Evolutionary conservation across 2,888 invertebrate genomes (phyloP), one percentile per base, ranked within the genome.

Genomic region (Nomada flava): DNA sequence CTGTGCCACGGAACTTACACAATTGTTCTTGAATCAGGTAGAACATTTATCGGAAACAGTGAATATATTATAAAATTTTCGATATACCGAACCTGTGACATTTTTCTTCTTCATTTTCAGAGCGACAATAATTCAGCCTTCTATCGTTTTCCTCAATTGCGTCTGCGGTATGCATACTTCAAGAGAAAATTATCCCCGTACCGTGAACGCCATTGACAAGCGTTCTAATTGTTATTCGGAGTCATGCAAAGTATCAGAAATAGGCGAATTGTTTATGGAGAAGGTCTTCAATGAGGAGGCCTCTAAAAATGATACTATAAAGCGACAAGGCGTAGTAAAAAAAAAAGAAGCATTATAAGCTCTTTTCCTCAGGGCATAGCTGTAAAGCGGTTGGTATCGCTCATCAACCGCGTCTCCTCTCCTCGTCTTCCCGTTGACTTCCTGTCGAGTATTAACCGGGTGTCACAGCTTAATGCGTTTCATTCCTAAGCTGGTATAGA

Each of bases 381-480:
- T 73, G 62, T 52, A 47, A 81, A 76, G 78, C 82, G 75, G 75
- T 55, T 62, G 69, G 69, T 65, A 79, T 79, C 86, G 63, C 71
- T 77, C 79, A 70, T 82, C 84, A 60, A 67, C 73, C 76, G 72
- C 76, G 79, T 78, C 76, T 79, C 75, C 77, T 74, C 72, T 84
- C 73, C 77, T 79, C 73, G 53, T 82, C 64, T 64, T 68, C 72
- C 79, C 65, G 76, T 69, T 76, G 73, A 84, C 86, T 86, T 86
- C 86, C 84, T 86, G 84, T 76, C 80, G 76, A 79, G 87, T 79
- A 83, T 85, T 87, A 87, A 82, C 85, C 81, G 83, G 62, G 86
- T 85, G 85, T 87, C 87, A 36, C 36, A 81, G 87, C 85, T 87
- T 87, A 87, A 85, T 76, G 62, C 77, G 87, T 82, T 87, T 79